These are phyloP conservation scores for Formica selysi DNA, from an alignment of 1,140 invertebrate genomes.

Conservation along the genomic window DNA sequence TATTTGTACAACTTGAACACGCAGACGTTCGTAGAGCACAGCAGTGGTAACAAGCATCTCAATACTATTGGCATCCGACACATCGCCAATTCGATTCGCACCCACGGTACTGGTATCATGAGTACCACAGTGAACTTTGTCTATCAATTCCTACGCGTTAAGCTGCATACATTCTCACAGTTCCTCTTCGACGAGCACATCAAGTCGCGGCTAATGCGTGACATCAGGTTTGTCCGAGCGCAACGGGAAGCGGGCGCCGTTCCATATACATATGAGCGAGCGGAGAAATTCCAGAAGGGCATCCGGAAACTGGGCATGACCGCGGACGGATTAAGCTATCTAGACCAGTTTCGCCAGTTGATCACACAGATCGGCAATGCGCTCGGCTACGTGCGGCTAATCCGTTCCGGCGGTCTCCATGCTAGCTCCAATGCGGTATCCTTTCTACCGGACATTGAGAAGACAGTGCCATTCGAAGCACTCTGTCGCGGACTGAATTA, in stretches of 20 bases:
- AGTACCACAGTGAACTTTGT: constrained; percentile 99
- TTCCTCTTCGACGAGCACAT: constrained; percentile 99
- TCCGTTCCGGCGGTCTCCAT: constrained; percentile 97
- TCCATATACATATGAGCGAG: constrained; percentile 94
- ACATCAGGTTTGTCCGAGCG: constrained; percentile 89
- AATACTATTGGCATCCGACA: constrained; percentile 98
- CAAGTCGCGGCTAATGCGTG: constrained; percentile 97
- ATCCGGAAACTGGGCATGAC: constrained; percentile 96
- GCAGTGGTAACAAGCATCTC: constrained; percentile 97
- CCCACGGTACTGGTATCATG: constrained; percentile 99
- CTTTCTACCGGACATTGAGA: constrained; percentile 95
- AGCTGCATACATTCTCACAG: constrained; percentile 98
- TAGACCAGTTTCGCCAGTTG: constrained; percentile 97
- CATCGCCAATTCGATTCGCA: constrained; percentile 98
- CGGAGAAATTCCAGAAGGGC: constrained; percentile 97
- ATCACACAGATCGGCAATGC: constrained; percentile 99
- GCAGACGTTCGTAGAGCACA: constrained; percentile 98
- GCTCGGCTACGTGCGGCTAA: constrained; percentile 97
- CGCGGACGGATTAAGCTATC: constrained; percentile 93
- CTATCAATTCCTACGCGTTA: constrained; percentile 98
- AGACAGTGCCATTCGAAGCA: constrained; percentile 89
- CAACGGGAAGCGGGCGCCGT: constrained; percentile 84
- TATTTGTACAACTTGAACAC: constrained; percentile 99
- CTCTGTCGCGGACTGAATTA: constrained; percentile 88
- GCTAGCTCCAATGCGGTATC: constrained; percentile 96